Percentiles rank a stretch among this genome's conserved stretches.
Evolutionary conservation across 2,797 vertebrate species (phyloP).

Genomic region (Enteromius unitaeniatus): DNA sequence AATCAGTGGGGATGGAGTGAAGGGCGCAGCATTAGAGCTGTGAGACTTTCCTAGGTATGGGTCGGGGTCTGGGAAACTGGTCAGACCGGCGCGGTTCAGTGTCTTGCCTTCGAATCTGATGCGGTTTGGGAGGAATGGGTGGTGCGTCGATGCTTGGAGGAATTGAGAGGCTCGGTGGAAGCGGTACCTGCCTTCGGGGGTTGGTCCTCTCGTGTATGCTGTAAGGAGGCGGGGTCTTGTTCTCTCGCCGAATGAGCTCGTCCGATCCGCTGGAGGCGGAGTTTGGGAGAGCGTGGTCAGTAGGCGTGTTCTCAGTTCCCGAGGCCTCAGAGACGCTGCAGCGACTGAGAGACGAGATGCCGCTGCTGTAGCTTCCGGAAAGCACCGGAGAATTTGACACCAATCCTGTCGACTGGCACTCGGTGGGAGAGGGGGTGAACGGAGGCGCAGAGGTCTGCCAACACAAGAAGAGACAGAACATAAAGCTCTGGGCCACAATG

Average conservation of each 20-base stretch:
- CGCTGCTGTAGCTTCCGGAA: constrained; percentile 97
- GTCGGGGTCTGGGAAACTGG: constrained; percentile 86
- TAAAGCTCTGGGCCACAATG: not conserved
- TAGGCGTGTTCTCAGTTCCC: constrained; percentile 84
- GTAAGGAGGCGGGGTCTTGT: constrained; percentile 95
- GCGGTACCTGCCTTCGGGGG: constrained; percentile 87
- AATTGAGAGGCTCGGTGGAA: constrained; percentile 93
- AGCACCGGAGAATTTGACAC: constrained; percentile 91
- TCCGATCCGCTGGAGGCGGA: constrained; percentile 82
- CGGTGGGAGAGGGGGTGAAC: constrained; percentile 93
- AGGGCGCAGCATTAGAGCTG: constrained; percentile 83
- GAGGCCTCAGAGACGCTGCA: constrained; percentile 95
- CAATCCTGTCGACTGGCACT: constrained; percentile 89
- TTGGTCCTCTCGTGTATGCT: constrained; percentile 92
- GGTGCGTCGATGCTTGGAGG: constrained; percentile 85
- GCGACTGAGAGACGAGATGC: constrained; percentile 96
- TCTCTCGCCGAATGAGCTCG: constrained; percentile 90
- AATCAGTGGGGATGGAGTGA: constrained; percentile 31
- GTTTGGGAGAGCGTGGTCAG: constrained; percentile 76
- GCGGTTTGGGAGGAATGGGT: constrained; percentile 93
- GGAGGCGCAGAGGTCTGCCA: constrained; percentile 84
- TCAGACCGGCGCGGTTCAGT: constrained; percentile 84
- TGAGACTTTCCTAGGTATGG: constrained; percentile 95
- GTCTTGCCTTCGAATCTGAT: constrained; percentile 87
- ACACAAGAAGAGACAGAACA: constrained; percentile 12